phyloP scores from a whole-genome alignment of 2,888 invertebrate species.

The Coecobrya sp. region DNA sequence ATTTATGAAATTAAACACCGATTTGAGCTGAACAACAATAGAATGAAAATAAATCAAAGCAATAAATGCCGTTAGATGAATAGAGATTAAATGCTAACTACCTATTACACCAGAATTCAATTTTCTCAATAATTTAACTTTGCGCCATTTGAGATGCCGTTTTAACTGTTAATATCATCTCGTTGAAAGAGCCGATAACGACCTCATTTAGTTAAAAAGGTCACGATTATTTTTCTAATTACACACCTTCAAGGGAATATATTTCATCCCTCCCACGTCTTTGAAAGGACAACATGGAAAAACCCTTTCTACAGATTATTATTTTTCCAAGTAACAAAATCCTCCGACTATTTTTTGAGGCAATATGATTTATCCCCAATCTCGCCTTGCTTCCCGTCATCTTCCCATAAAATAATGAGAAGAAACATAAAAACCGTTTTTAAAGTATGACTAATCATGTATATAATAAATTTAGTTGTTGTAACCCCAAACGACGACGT shows the following conservation, averaged over 20 bases:
- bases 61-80: too few species aligned
- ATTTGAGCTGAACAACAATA: background rate
- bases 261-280: too few species aligned
- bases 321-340: too few species aligned
- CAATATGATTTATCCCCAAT: background rate
- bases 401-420: background rate
- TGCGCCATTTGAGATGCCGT: too few species aligned
- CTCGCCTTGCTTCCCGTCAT: background rate
- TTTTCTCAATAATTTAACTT: too few species aligned
- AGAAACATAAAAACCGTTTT: conserved; percentile 21
- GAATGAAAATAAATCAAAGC: background rate
- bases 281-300: too few species aligned
- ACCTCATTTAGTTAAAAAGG: too few species aligned
- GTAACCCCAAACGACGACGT: conserved; percentile 24
- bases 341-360: background rate
- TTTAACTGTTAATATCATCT: too few species aligned
- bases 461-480: conserved; percentile 50
- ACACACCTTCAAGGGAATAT: too few species aligned
- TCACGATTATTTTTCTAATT: too few species aligned
- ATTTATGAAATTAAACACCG: conserved; percentile 15
- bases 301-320: too few species aligned
- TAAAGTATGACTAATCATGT: conserved; percentile 53
- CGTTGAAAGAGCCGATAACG: too few species aligned
- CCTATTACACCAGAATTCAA: background rate
- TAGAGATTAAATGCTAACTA: background rate